These are phyloP conservation scores for Tinea pellionella DNA, from an alignment of 2,888 invertebrate genomes.

Conservation along the genomic window DNA sequence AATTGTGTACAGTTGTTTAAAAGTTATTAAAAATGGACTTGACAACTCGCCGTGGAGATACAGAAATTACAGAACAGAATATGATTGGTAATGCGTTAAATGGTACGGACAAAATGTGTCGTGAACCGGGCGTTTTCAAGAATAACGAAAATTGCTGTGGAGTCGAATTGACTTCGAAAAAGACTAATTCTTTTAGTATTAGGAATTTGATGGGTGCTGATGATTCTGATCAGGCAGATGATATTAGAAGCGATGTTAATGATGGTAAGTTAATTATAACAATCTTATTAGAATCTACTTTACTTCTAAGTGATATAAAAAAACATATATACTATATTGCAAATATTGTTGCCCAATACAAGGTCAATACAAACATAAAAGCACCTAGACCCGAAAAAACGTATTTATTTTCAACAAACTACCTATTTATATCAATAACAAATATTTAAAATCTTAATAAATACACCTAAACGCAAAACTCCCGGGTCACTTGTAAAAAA, in stretches of 20 bases:
- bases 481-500: too few relatives aligned
- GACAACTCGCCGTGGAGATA: slow-evolving; percentile 54
- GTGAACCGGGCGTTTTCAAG: slow-evolving; percentile 21
- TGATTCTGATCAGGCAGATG: slow-evolving; percentile 40
- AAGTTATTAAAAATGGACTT: slow-evolving; percentile 47
- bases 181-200: slow-evolving; percentile 54
- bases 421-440: too few relatives aligned
- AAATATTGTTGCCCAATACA: too few relatives aligned
- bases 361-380: too few relatives aligned
- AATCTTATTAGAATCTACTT: neutral
- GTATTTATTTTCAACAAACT: too few relatives aligned
- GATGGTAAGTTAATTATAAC: slow-evolving; percentile 38
- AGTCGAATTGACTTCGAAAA: slow-evolving; percentile 44
- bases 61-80: slow-evolving; percentile 23
- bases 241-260: slow-evolving; percentile 35
- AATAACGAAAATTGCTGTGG: slow-evolving; percentile 38
- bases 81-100: slow-evolving; percentile 27
- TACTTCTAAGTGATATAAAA: neutral
- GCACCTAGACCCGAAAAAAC: too few relatives aligned
- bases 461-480: too few relatives aligned
- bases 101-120: slow-evolving; percentile 40
- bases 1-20: neutral
- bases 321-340: too few relatives aligned
- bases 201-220: slow-evolving; percentile 53
- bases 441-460: too few relatives aligned